Conservation (phyloP, 2,888 invertebrate species). For the Sympetrum striolatum region DNA sequence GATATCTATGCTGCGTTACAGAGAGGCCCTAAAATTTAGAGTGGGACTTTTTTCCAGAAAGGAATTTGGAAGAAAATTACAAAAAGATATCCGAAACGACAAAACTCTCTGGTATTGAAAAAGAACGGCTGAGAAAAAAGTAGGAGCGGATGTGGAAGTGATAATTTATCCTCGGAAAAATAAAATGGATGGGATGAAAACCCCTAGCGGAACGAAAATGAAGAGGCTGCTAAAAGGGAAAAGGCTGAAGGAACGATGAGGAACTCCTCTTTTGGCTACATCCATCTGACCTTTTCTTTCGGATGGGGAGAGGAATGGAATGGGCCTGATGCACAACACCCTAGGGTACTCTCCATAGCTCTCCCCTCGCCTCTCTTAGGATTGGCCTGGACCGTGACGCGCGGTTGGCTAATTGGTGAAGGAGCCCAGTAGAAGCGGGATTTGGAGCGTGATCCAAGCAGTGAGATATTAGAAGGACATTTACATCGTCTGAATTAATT, state of each 20-base stretch:
- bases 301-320: background rate
- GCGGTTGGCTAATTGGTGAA: background rate
- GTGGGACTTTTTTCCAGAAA: too few species aligned
- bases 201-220: background rate
- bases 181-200: too few species aligned
- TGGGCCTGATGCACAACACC: background rate
- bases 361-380: background rate
- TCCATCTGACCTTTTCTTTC: background rate
- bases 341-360: background rate
- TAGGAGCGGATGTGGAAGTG: too few species aligned
- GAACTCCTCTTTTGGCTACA: background rate
- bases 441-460: background rate
- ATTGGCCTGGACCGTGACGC: background rate
- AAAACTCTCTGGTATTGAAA: too few species aligned
- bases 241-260: background rate
- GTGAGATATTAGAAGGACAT: slow-evolving; percentile 22
- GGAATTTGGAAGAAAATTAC: too few species aligned
- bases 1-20: too few species aligned
- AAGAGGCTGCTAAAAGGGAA: background rate
- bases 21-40: too few species aligned
- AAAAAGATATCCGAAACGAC: too few species aligned
- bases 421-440: background rate
- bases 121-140: too few species aligned
- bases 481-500: slow-evolving; percentile 25
- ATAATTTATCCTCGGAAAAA: too few species aligned